Conservation (phyloP, 1,140 invertebrate genomes). For the Gerris buenoi region DNA sequence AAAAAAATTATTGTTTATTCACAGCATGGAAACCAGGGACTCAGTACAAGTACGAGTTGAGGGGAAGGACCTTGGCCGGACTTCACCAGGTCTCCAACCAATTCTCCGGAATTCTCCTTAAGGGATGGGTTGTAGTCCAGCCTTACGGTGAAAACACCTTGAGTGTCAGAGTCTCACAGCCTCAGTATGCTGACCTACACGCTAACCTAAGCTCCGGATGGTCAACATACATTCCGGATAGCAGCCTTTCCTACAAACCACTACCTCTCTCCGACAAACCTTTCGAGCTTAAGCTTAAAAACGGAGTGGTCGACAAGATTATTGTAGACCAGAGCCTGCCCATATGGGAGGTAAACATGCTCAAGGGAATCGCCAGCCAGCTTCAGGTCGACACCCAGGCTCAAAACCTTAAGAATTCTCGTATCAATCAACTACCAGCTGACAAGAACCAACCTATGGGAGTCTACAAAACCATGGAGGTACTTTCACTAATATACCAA, state of each 20-base stretch:
- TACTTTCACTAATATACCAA: not conserved
- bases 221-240: slow-evolving; percentile 29
- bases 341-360: slow-evolving; percentile 44
- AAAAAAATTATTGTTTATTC: not conserved
- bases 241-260: slow-evolving; percentile 33
- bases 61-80: slow-evolving; percentile 37
- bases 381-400: slow-evolving; percentile 19
- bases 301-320: slow-evolving; percentile 31
- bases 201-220: slow-evolving; percentile 33
- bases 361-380: slow-evolving; percentile 45
- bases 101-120: slow-evolving; percentile 37
- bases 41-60: slow-evolving; percentile 42
- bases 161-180: slow-evolving; percentile 29
- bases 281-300: slow-evolving; percentile 40
- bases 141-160: slow-evolving; percentile 4
- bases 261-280: slow-evolving; percentile 36
- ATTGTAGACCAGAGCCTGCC: slow-evolving; percentile 33
- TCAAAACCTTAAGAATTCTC: slow-evolving; percentile 16
- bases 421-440: slow-evolving; percentile 15
- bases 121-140: slow-evolving; percentile 33
- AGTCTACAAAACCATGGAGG: slow-evolving; percentile 26
- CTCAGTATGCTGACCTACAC: slow-evolving; percentile 39
- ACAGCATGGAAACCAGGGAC: slow-evolving; percentile 39
- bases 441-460: slow-evolving; percentile 16
- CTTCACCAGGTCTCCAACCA: slow-evolving; percentile 35